Conservation (phyloP, 2,113 vertebrate genomes). For the Ochotona princeps region DNA sequence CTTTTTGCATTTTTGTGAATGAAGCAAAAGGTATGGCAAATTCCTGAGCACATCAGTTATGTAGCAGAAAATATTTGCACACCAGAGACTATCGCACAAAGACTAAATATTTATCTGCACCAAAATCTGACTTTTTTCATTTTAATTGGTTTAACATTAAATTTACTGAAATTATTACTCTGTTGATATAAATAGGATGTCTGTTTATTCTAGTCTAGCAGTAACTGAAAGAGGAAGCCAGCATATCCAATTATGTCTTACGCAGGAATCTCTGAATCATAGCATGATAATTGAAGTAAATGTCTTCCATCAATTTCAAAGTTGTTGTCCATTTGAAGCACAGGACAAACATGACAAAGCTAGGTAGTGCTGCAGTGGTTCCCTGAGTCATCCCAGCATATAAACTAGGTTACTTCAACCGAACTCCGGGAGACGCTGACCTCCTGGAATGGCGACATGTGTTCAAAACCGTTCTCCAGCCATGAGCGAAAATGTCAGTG, state of each 20-base stretch:
- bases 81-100: slow-evolving; percentile 32
- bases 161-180: slow-evolving; percentile 66
- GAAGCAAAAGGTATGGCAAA: slow-evolving; percentile 16
- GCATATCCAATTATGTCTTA: not conserved
- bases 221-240: slow-evolving; percentile 54
- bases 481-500: not conserved
- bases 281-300: slow-evolving; percentile 37
- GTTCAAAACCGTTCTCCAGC: not conserved
- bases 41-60: slow-evolving; percentile 31
- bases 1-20: slow-evolving; percentile 12
- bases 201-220: slow-evolving; percentile 59
- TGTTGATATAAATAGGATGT: slow-evolving; percentile 64
- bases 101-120: not conserved
- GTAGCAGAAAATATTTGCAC: slow-evolving; percentile 44
- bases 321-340: not conserved
- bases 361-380: not conserved
- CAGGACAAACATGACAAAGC: not conserved
- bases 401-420: not conserved
- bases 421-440: not conserved
- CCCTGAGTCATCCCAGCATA: not conserved
- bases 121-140: slow-evolving; percentile 40
- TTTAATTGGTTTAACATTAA: slow-evolving; percentile 56
- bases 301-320: slow-evolving; percentile 11
- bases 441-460: not conserved
- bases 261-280: slow-evolving; percentile 56